Percentiles rank a stretch among this genome's conserved stretches.
These are phyloP conservation scores for Gyps fulvus DNA, from an alignment of 2,113 vertebrate species.

Conservation along the genomic window DNA sequence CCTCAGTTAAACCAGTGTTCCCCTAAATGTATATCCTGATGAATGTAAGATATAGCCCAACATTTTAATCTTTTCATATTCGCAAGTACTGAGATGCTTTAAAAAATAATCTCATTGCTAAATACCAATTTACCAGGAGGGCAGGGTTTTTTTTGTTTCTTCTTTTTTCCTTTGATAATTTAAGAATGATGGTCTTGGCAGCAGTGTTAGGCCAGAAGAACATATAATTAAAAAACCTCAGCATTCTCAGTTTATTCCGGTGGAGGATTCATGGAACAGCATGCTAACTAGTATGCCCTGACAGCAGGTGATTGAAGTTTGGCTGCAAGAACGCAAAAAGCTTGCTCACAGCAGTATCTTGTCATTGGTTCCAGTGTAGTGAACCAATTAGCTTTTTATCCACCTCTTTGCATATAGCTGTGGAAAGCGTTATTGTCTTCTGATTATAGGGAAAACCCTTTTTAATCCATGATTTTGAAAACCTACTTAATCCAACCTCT, in stretches of 20 bases:
- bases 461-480: slow-evolving; percentile 52
- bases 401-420: slow-evolving; percentile 23
- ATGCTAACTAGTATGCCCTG: background rate
- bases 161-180: background rate
- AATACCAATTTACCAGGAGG: background rate
- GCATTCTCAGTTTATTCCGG: background rate
- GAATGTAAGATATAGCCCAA: background rate
- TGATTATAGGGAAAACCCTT: slow-evolving; percentile 4
- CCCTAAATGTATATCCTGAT: background rate
- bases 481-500: slow-evolving; percentile 51
- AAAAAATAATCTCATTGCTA: background rate
- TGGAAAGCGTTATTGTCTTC: slow-evolving; percentile 33
- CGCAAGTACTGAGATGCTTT: background rate
- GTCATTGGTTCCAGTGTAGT: background rate
- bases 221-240: background rate
- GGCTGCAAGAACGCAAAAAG: background rate
- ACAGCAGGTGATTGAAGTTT: background rate
- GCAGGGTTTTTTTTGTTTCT: background rate
- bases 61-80: background rate
- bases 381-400: slow-evolving; percentile 14
- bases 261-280: background rate
- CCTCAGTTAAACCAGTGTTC: background rate
- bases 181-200: background rate
- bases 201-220: background rate
- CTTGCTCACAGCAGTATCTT: background rate